Conservation (phyloP, 92 coral and sea anemone species). For the Epizoanthus scotinus region DNA sequence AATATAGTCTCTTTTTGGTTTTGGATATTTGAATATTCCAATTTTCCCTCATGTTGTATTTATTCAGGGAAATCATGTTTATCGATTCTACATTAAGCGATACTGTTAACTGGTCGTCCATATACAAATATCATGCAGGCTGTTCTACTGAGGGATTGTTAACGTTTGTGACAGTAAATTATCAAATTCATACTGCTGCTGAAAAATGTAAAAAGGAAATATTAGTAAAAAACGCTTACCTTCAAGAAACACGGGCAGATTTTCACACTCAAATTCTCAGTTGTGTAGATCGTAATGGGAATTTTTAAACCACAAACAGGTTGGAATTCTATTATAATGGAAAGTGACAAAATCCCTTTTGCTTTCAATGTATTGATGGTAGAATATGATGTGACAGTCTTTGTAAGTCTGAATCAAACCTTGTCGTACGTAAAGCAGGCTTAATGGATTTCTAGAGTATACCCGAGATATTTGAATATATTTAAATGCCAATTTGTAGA, state of each 20-base stretch:
- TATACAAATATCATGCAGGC: too few species aligned
- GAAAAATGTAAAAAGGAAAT: background rate
- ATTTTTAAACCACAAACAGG: background rate
- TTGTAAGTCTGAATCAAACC: background rate
- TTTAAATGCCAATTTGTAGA: background rate
- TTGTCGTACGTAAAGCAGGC: background rate
- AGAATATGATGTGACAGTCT: background rate
- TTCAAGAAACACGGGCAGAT: background rate
- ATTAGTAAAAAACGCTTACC: background rate
- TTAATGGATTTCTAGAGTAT: conserved; percentile 2
- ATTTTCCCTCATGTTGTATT: too few species aligned
- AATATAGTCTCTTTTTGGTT: too few species aligned
- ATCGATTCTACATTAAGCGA: too few species aligned
- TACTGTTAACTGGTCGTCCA: too few species aligned
- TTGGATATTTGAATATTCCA: too few species aligned
- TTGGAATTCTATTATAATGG: background rate
- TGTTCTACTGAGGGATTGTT: too few species aligned
- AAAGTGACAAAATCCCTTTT: background rate
- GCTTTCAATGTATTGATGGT: background rate
- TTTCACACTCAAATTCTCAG: background rate
- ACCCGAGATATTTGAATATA: conserved; percentile 11
- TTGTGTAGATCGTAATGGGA: background rate
- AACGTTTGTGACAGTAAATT: too few species aligned
- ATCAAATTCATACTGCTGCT: too few species aligned
- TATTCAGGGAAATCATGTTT: too few species aligned